Conservation (phyloP, 1,140 invertebrate genomes). For the Macrocentrus cingulum region DNA sequence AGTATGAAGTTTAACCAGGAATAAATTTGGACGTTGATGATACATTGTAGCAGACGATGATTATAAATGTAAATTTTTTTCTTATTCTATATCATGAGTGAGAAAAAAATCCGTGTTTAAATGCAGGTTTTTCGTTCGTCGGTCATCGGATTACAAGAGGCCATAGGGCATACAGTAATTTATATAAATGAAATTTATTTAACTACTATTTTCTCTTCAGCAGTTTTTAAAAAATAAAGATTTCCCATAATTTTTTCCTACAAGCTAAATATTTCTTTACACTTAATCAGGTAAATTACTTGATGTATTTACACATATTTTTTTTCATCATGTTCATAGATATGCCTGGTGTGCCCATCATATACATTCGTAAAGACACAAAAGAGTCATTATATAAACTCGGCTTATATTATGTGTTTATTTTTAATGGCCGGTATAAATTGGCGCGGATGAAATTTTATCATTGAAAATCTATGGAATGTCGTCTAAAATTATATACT, state of each 20-base stretch:
- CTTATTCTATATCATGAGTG: conserved; percentile 1
- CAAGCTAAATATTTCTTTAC: conserved; percentile 22
- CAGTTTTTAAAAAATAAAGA: conserved; percentile 11
- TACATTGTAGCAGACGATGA: conserved; percentile 10
- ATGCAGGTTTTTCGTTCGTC: too few species aligned
- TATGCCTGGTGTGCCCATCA: conserved; percentile 21
- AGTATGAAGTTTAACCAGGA: conserved; percentile 1
- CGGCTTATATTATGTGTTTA: background rate
- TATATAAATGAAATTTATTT: conserved; percentile 4
- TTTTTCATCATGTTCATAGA: conserved; percentile 9
- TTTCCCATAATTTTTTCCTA: conserved; percentile 4
- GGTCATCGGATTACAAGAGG: too few species aligned
- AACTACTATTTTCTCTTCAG: background rate
- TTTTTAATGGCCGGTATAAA: conserved; percentile 25
- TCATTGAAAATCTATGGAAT: conserved; percentile 6
- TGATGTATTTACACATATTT: conserved; percentile 22
- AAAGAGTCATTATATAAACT: background rate
- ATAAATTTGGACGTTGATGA: conserved; percentile 5
- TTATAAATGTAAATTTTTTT: conserved; percentile 14
- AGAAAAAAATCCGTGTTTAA: too few species aligned
- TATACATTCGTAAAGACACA: background rate
- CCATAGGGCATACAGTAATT: conserved; percentile 10
- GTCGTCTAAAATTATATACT: conserved; percentile 3
- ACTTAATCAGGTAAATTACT: conserved; percentile 17
- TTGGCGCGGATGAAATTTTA: conserved; percentile 4